Evolutionary conservation across 2,888 invertebrate genomes (phyloP), one percentile per base, ranked within the genome.

Genomic region (Pilophorus perplexus): DNA sequence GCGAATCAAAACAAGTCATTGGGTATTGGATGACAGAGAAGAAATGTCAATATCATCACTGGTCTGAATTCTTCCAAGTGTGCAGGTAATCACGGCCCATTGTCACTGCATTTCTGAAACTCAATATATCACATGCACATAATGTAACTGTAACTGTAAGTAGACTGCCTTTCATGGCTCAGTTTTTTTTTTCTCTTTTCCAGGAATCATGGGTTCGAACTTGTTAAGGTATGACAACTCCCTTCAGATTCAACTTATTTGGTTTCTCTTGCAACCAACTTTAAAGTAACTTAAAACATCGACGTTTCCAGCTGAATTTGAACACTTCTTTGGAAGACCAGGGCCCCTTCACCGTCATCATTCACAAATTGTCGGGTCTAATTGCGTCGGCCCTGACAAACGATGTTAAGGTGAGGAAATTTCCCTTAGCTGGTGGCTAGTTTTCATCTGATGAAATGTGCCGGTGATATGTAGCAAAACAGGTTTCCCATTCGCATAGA

Each of bases 11-110:
- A 74, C 83, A 80, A 78, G 82, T 82, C 67, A 83, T 92, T 72
- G 91, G 89, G 20, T 86, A 88, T 74, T 91, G 90, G 89, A 84
- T 91, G 79, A 88, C 89, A 2, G 89, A 90, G 71, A 90, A 89
- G 75, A 92, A 92, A 76, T 83, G 85, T 64, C 87, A 87, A 73
- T 91, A 90, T 78, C 78, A 90, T 16, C 87, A 89, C 75, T 88
- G 89, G 85, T 80, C 82, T 54, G 89, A 89, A 72, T 84, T 90
- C 73, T 79, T 82, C 68, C 80, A 81, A 71, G 79, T 83, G 42
- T 88, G 88, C 76, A 80, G 79, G 81, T 80, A 74, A n/a, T n/a
- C n/a, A n/a, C n/a, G n/a, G n/a, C n/a, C n/a, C n/a, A n/a, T n/a
- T n/a, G n/a, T n/a, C 22, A 48, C 27, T 18, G 42, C 5, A 33